Evolutionary conservation across 2,113 vertebrate species (phyloP).

Genomic region (Arothron firmamentum): DNA sequence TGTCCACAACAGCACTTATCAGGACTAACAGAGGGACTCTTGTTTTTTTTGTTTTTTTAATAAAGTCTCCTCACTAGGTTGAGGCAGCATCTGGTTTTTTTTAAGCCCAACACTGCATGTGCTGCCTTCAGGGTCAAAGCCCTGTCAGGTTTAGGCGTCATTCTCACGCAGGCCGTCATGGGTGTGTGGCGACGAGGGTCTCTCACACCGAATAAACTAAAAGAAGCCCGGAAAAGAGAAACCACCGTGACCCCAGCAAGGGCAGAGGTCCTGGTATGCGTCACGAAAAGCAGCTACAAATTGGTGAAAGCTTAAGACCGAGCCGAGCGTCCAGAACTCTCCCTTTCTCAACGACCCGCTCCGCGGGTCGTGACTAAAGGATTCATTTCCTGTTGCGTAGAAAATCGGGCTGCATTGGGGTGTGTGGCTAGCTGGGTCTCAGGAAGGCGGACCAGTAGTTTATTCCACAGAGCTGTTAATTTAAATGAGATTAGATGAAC

Average conservation of each 20-base stretch:
- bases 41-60: too few relatives aligned
- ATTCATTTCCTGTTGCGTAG: background rate
- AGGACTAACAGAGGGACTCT: too few relatives aligned
- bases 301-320: conserved; percentile 42
- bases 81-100: background rate
- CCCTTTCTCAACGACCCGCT: background rate
- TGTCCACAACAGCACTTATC: background rate
- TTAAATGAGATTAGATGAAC: conserved; percentile 1
- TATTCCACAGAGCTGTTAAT: background rate
- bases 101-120: conserved; percentile 2
- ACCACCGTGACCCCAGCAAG: conserved; percentile 26
- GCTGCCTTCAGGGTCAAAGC: conserved; percentile 5
- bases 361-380: too few relatives aligned
- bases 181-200: conserved; percentile 35
- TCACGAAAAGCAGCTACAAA: conserved; percentile 41
- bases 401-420: background rate
- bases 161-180: conserved; percentile 26
- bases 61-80: background rate
- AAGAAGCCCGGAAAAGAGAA: conserved; percentile 30
- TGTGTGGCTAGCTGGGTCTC: conserved; percentile 10
- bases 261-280: conserved; percentile 42
- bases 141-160: conserved; percentile 8
- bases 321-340: conserved; percentile 16
- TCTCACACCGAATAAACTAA: conserved; percentile 38
- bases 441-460: too few relatives aligned